Conservation (phyloP, 2,888 invertebrate species). For the Linnaemya vulpina region DNA sequence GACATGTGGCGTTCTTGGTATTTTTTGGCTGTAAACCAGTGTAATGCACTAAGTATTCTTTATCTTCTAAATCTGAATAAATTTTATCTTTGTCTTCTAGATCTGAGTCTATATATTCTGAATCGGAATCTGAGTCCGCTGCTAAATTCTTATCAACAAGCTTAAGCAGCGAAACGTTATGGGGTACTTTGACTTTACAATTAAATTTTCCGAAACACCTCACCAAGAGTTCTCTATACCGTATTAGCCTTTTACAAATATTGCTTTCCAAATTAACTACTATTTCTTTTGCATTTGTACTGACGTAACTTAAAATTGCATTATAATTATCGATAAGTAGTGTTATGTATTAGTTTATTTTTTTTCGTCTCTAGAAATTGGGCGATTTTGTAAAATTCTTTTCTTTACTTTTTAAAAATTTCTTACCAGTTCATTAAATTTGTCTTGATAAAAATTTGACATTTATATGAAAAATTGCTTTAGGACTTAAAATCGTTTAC, state of each 20-base stretch:
- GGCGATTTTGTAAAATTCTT: conserved; percentile 44
- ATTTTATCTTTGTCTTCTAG: background rate
- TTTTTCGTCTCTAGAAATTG: conserved; percentile 26
- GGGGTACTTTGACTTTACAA: too few relatives aligned
- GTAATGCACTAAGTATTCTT: background rate
- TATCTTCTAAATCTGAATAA: background rate
- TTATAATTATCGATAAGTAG: conserved; percentile 30
- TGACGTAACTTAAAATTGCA: conserved; percentile 38
- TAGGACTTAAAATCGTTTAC: too few relatives aligned
- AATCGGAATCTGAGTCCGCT: conserved; percentile 25
- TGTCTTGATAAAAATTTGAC: conserved; percentile 14
- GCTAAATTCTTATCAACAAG: conserved; percentile 16
- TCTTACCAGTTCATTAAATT: background rate
- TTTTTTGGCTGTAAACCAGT: too few relatives aligned
- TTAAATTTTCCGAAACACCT: too few relatives aligned
- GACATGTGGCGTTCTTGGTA: too few relatives aligned
- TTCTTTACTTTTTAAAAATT: conserved; percentile 26
- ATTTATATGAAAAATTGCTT: background rate
- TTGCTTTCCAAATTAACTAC: background rate
- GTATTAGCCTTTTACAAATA: background rate
- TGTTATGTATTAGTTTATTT: conserved; percentile 19
- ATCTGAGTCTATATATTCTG: background rate
- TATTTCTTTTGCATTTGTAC: background rate
- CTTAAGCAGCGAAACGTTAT: background rate
- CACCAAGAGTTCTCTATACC: conserved; percentile 7